Evolutionary conservation across 2,888 invertebrate genomes (phyloP), one percentile per base, ranked within the genome.

Genomic region (Ernsta delagoae): DNA sequence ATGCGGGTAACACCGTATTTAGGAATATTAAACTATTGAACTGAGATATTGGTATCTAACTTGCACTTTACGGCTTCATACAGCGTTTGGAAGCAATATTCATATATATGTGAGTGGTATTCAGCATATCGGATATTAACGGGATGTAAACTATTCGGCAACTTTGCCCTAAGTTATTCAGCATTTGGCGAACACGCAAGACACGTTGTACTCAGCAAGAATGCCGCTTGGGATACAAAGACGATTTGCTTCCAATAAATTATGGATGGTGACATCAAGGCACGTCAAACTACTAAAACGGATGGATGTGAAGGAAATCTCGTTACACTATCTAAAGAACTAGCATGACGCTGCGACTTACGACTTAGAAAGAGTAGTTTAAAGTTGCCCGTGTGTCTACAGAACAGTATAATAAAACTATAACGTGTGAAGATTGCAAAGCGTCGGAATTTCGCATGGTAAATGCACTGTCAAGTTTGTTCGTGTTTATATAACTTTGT

Each of bases 131-230:
- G 43, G 11, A 75, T 71, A 71, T 70, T 67, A 70, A 72, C 63
- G 63, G 65, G 70, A 59, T 60, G 64, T 68, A 73, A 73, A 67
- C 70, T 65, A 65, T 70, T 63, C 69, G 64, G 70, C 70, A 76
- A 74, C 74, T 73, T 75, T 62, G 65, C 59, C 57, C 72, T 77
- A 71, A 76, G 71, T 75, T 76, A 78, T 76, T 75, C 74, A 75
- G 73, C 69, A 72, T 75, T 76, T 72, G 74, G 70, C 71, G 74
- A 75, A 72, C 73, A 70, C 70, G 72, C 73, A 65, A 75, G 76
- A 76, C 73, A 74, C 72, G 74, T 74, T 72, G 70, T 75, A 74
- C 74, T 75, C 73, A 62, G 71, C 74, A 73, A 74, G 73, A 75
- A 77, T 75, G 75, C 77, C 78, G 71, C 72, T 31, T 31, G 77